Base-by-base conservation (phyloP, 2,113 vertebrate genomes). In the Cyprinodon brontotheroides region DNA sequence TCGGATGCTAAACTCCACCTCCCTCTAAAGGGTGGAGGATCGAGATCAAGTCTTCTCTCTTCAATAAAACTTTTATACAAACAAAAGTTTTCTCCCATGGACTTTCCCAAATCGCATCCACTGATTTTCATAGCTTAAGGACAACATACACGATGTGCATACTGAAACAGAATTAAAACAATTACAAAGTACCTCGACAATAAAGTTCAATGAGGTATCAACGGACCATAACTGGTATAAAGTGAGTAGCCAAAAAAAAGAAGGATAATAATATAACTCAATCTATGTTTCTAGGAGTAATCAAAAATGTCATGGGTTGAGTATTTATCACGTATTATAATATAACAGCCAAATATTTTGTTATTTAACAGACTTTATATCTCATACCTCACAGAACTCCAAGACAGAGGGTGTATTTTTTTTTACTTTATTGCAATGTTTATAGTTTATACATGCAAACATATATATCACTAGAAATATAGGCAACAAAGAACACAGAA, bases 181-280 rank as follows among this genome's bases (percentile, higher is more conserved):
- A 91, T 93, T 53, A 53, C 88, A 89, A 84, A 83, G 65, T 86
- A 90, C 82, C 80, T 89, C 90, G 82, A 79, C 81, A 87, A 75
- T 70, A 53, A n/a, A 70, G 85, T 91, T 93, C 86, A 67, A 88
- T 86, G 74, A 77, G 64, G 78, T 88, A 84, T 83, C 89, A 80
- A 82, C 76, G 64, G 65, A 80, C 79, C 75, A 70, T 65, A 71
- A 77, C 77, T 69, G 45, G 68, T 65, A 78, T 80, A 83, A 72
- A 84, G 86, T 86, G 86, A 57, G 75, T 84, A 69, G 60, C 78
- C 78, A 88, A 89, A 88, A 93, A 93, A 89, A 77, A 86, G 4
- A 50, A 6, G 74, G 48, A 76, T 29, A 61, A 57, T 62, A 75
- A 81, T 59, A 0, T 72, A 13, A 5, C 41, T 72, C 74, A 73